These are phyloP conservation scores for Cochlearius cochlearius DNA, from an alignment of 2,113 vertebrate genomes.

Conservation along the genomic window DNA sequence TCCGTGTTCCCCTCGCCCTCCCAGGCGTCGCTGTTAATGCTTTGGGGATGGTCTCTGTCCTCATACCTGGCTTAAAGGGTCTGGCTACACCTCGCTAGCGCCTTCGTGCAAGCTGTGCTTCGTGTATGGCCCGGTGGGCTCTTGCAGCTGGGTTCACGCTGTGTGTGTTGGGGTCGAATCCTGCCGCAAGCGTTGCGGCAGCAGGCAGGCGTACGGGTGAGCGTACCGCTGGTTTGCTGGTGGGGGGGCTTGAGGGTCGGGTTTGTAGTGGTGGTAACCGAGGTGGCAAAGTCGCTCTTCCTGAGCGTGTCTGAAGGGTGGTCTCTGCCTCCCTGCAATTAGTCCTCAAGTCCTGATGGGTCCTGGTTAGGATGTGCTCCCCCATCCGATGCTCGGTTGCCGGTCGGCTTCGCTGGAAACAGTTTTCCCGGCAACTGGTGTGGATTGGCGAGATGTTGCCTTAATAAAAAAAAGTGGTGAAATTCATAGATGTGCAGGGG, in stretches of 20 bases:
- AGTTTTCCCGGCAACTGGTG: rapidly evolving
- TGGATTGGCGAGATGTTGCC: neutral
- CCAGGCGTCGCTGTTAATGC: neutral
- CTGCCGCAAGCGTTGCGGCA: rapidly evolving
- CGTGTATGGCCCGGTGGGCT: rapidly evolving
- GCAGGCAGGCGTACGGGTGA: neutral
- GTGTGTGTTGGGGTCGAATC: rapidly evolving
- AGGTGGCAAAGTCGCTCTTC: neutral
- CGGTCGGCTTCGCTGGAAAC: rapidly evolving
- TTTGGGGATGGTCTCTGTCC: neutral
- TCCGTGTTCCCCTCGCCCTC: neutral
- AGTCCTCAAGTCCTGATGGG: neutral
- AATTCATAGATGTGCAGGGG: neutral
- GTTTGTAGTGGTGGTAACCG: neutral
- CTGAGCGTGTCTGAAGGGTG: neutral
- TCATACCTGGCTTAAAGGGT: neutral
- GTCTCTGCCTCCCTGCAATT: no score
- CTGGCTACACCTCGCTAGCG: neutral
- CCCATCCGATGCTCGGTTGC: rapidly evolving
- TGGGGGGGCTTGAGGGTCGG: neutral
- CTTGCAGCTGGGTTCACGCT: no score
- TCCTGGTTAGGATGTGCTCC: neutral
- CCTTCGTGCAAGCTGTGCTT: neutral
- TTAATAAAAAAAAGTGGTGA: neutral
- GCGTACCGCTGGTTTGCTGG: rapidly evolving